phyloP scores from a whole-genome alignment of 1,140 invertebrate species.

The Bombus difficillimus region DNA sequence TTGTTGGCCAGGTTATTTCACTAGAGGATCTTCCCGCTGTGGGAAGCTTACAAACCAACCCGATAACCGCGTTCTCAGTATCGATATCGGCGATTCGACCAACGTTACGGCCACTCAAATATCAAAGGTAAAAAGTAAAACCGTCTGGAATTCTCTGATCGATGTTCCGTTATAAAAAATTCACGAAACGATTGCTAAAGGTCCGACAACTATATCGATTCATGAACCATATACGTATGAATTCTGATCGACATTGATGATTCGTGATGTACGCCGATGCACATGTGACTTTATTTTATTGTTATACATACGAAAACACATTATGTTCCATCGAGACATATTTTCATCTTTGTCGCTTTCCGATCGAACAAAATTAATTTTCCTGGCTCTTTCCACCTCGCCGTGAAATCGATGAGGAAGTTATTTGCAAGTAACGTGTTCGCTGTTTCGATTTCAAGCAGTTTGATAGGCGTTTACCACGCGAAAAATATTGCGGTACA shows the following conservation, averaged over 20 bases:
- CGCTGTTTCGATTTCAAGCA: not conserved
- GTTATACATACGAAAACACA: no score
- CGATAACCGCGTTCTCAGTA: conserved; percentile 21
- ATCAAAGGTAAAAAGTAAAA: conserved; percentile 26
- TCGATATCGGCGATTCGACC: conserved; percentile 1
- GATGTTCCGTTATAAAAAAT: conserved; percentile 7
- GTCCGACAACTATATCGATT: not conserved
- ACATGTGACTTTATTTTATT: not conserved
- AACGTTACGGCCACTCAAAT: conserved; percentile 4
- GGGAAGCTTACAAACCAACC: conserved; percentile 13
- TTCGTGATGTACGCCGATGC: not conserved
- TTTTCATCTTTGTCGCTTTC: not conserved
- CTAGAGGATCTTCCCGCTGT: conserved; percentile 4
- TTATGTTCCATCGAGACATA: not conserved
- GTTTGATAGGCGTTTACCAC: conserved; percentile 5
- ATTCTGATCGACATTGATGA: not conserved
- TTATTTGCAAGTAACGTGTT: not conserved
- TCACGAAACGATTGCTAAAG: not conserved
- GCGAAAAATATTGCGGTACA: conserved; percentile 23
- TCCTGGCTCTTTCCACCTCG: no score
- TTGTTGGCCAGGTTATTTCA: conserved; percentile 12
- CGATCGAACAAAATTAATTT: not conserved
- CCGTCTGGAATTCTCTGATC: not conserved
- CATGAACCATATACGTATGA: not conserved
- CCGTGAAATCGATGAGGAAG: not conserved